Evolutionary conservation across 2,888 invertebrate species (phyloP).

Genomic region (Drosophila suboccidentalis): DNA sequence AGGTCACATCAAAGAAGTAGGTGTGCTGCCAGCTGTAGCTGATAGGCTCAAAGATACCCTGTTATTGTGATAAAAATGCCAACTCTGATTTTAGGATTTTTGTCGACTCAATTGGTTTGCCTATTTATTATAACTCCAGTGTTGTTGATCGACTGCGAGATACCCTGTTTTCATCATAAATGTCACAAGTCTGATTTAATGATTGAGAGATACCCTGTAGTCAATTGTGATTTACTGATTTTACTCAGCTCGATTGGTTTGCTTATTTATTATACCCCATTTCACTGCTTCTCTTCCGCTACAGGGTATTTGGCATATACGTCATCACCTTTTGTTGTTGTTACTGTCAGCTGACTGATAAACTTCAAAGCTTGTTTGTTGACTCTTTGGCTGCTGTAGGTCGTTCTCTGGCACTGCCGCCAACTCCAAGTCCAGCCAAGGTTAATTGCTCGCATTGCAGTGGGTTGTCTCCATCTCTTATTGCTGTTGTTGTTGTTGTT

Average conservation of each 20-base stretch:
- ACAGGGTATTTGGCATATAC: conserved; percentile 34
- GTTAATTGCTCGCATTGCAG: conserved; percentile 73
- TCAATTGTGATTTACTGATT: no score
- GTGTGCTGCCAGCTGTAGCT: conserved; percentile 13
- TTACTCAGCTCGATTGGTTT: no score
- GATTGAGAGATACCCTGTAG: no score
- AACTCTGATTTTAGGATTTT: neutral
- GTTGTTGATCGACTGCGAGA: no score
- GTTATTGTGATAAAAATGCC: neutral
- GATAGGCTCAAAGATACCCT: conserved; percentile 21
- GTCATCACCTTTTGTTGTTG: conserved; percentile 37
- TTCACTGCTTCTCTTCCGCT: neutral
- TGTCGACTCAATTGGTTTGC: neutral
- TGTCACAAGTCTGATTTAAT: no score
- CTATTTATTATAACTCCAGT: neutral
- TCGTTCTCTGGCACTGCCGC: conserved; percentile 70
- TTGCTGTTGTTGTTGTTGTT: conserved; percentile 24
- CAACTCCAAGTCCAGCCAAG: conserved; percentile 80
- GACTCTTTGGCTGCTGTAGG: conserved; percentile 59
- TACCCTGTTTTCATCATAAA: no score
- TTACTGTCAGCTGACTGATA: conserved; percentile 60
- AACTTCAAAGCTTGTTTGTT: conserved; percentile 43
- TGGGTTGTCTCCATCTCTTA: conserved; percentile 50
- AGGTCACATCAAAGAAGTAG: conserved; percentile 61
- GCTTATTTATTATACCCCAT: neutral